Base-by-base conservation (phyloP, 2,113 vertebrate species). In the Corvus moneduloides region DNA sequence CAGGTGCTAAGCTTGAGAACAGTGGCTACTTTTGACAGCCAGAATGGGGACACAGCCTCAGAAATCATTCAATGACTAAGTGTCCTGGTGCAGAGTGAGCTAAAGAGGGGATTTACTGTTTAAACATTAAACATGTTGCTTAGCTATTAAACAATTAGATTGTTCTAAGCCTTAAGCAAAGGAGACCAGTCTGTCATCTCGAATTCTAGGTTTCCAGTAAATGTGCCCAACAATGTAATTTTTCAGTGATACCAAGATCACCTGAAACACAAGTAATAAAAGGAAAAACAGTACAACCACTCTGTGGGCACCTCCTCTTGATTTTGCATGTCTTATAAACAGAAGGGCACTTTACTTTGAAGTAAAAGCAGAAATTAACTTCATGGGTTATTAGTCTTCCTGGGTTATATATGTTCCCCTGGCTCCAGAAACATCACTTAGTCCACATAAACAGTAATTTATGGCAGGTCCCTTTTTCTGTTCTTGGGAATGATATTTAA, bases 91-190 rank as follows among this genome's bases (percentile, higher is more conserved):
- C 69, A 93, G 72, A 88, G 59, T 59, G 73, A 95, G 87, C 94
- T 96, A 95, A 94, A 95, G 56, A 93, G 89, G 90, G 90, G 92
- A 90, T 94, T 97, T 92, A 86, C 83, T 56, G 73, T 93, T 97
- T 96, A 97, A 97, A 93, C 41, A 95, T 97, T 95, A 97, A 95
- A 87, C 92, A 46, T 26, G 83, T 84, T 92, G 96, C 69, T 96
- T 94, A 97, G 76, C 58, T 89, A 95, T 96, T 97, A 97, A 97
- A 64, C 95, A 96, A 78, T 84, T 85, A 87, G 37, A 52, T 78
- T 84, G 72, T 84, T 93, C 49, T 68, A 61, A 90, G 69, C 77
- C 88, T 86, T 81, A 78, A 68, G 76, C 79, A 48, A 84, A 73
- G 79, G 73, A 92, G 64, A 80, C 10, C 22, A 49, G 23, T 18